phyloP scores from a whole-genome alignment of 2,797 vertebrate genomes.

The Gorsachius magnificus region DNA sequence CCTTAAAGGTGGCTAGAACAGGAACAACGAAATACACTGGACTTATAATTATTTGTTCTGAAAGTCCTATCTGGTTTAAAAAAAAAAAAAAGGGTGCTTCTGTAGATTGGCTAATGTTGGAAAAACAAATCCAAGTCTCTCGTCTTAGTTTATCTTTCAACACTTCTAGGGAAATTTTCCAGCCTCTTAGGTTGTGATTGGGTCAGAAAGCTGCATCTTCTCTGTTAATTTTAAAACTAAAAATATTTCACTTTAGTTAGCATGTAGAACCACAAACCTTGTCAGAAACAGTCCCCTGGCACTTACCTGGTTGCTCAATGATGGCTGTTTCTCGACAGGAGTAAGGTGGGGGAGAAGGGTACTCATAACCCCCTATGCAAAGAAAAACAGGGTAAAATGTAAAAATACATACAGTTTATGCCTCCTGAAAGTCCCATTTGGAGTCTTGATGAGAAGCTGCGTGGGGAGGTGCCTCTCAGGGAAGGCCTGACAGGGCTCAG shows the following conservation, averaged over 20 bases:
- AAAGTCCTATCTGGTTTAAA: not conserved
- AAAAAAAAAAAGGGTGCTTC: not conserved
- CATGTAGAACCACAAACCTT: rapidly evolving
- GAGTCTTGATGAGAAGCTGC: not conserved
- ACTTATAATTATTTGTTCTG: not conserved
- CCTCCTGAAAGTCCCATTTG: rapidly evolving
- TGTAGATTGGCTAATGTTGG: not conserved
- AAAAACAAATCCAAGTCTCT: not conserved
- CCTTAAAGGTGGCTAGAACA: not conserved
- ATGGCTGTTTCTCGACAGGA: not conserved
- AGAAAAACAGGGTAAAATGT: not conserved
- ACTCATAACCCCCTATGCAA: not conserved
- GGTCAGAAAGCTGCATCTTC: not conserved
- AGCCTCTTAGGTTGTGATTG: not conserved
- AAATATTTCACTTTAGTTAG: not conserved
- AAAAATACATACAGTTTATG: not conserved
- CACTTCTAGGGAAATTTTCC: not conserved
- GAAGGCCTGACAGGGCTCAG: not conserved
- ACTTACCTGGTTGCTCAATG: conserved; percentile 28
- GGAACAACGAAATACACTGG: not conserved
- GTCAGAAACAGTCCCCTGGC: not conserved
- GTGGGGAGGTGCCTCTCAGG: not conserved
- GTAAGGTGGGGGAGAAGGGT: conserved; percentile 61
- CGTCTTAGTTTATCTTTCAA: not conserved
- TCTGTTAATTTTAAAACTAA: not conserved